phyloP scores from a whole-genome alignment of 37 sponge, comb jelly and placozoan species.

The Haliclona indistincta region DNA sequence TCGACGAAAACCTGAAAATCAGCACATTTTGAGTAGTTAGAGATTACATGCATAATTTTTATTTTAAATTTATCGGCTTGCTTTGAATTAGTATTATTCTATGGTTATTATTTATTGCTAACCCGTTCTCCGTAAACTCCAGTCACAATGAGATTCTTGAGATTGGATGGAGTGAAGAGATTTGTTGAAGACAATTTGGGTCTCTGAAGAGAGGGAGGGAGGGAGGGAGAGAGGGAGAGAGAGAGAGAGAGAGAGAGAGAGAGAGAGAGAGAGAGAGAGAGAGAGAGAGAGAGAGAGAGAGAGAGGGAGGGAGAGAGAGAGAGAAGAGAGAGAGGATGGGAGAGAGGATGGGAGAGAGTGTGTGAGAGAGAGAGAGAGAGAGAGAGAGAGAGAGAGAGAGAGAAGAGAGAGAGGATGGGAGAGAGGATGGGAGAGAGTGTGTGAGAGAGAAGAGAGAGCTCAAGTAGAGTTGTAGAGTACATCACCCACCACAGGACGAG shows the following conservation, averaged over 20 bases:
- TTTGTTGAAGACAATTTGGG: background rate
- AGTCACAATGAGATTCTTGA: slow-evolving; percentile 57
- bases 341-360: slow-evolving; percentile 16
- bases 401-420: background rate
- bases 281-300: slow-evolving; percentile 26
- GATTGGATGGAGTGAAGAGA: slow-evolving; percentile 43
- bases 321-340: background rate
- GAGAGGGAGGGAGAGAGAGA: background rate
- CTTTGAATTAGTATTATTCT: too few species aligned
- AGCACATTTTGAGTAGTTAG: too few species aligned
- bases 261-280: slow-evolving; percentile 26
- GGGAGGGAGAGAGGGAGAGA: slow-evolving; percentile 5
- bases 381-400: slow-evolving; percentile 26
- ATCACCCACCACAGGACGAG: slow-evolving; percentile 56
- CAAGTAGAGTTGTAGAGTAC: too few species aligned
- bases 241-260: slow-evolving; percentile 27
- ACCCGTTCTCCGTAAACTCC: slow-evolving; percentile 68
- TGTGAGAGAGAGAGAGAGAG: slow-evolving; percentile 19
- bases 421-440: background rate
- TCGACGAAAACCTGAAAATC: too few species aligned
- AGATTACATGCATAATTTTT: too few species aligned
- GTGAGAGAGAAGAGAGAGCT: background rate
- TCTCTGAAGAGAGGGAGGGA: background rate
- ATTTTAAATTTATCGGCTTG: too few species aligned
- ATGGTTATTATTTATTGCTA: too few species aligned